Percentiles rank a stretch among this genome's conserved stretches.
Conservation (phyloP, 2,888 invertebrate species). For the Tinea semifulvella region DNA sequence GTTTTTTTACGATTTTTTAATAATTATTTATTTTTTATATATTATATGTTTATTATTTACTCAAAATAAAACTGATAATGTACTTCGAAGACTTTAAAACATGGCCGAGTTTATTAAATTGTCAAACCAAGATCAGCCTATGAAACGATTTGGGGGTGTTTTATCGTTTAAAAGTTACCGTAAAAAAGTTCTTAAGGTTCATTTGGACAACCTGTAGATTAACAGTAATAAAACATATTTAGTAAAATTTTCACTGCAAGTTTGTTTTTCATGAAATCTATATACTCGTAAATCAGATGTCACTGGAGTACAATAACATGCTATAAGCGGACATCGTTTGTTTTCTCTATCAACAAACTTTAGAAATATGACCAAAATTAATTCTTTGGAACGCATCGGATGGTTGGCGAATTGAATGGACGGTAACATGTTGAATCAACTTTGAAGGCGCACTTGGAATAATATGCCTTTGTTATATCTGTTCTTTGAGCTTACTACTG, state of each 20-base stretch:
- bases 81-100: too few species aligned
- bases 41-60: too few species aligned
- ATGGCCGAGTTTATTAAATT: too few species aligned
- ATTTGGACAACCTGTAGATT: too few species aligned
- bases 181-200: too few species aligned
- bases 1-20: too few species aligned
- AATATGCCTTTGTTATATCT: slow-evolving; percentile 52
- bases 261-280: slow-evolving; percentile 7
- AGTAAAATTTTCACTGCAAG: not conserved
- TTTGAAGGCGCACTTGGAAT: slow-evolving; percentile 49
- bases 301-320: not conserved
- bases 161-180: too few species aligned
- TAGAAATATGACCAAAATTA: slow-evolving; percentile 16
- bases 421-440: slow-evolving; percentile 36
- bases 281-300: slow-evolving; percentile 6
- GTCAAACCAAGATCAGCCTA: too few species aligned
- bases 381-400: slow-evolving; percentile 13
- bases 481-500: slow-evolving; percentile 37
- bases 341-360: slow-evolving; percentile 15
- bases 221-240: too few species aligned
- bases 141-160: too few species aligned
- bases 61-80: too few species aligned
- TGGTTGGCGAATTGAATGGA: slow-evolving; percentile 8
- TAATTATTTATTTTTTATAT: too few species aligned
- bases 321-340: slow-evolving; percentile 14